Base-by-base conservation (phyloP, 2,888 invertebrate species). In the Temnothorax unifasciatus region DNA sequence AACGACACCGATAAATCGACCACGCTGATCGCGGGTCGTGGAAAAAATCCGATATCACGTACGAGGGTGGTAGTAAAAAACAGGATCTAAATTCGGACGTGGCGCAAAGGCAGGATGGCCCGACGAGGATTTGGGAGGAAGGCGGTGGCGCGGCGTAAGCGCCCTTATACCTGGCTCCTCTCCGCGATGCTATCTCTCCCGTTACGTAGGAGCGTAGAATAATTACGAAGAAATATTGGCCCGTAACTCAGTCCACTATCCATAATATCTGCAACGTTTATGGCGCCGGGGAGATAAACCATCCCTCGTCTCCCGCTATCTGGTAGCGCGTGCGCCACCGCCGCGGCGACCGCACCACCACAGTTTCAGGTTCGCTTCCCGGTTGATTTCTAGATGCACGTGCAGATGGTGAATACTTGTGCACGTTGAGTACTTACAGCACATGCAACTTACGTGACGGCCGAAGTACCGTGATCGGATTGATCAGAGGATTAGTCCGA, bases 221-320 rank as follows among this genome's bases (percentile, higher is more conserved):
- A 88, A 90, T 90, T 90, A 90, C 82, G 87, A 88, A 90, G 88
- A 90, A 87, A 90, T 90, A 90, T 90, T 87, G 85, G 84, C 68
- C 85, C 85, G 89, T 90, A 90, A 90, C 86, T 90, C 90, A 87
- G 63, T 77, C 57, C 84, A 71, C 82, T 87, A 88, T 86, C 89
- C 87, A 83, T 89, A 89, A 89, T 85, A 86, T 85, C 90, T 82
- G 77, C 69, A 81, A 77, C 88, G 82, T 87, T 90, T 87, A 90
- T 85, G 86, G 84, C 83, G 82, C 71, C 84, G 66, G 64, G 69
- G 52, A 88, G 85, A 88, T 90, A 90, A 90, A 87, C 87, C 84
- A 82, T 86, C 83, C 73, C 63, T 52, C 82, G 44, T 85, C 75
- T 54, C 83, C 57, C 71, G 82, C 76, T 76, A 77, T 77, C 54